phyloP scores from a whole-genome alignment of 1,140 invertebrate genomes.

The Cecropterus lyciades region DNA sequence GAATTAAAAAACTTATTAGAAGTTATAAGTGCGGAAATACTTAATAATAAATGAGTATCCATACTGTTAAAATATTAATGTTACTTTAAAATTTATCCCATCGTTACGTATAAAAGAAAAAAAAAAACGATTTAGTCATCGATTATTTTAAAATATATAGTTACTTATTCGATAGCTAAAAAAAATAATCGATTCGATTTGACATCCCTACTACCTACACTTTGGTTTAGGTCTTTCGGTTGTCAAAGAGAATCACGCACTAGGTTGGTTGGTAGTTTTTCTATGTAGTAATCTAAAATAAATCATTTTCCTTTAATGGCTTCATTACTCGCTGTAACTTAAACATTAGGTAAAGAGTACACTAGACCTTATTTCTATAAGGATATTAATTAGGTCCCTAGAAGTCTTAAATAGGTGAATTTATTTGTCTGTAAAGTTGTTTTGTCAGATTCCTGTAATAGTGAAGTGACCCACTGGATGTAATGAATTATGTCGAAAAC shows the following conservation, averaged over 20 bases:
- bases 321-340: not conserved
- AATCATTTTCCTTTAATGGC: not conserved
- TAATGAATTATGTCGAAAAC: not conserved
- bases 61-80: too few relatives aligned
- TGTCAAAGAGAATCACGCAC: constrained; percentile 17
- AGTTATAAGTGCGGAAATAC: too few relatives aligned
- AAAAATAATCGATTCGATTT: too few relatives aligned
- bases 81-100: too few relatives aligned
- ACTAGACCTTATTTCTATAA: not conserved
- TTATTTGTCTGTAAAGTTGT: constrained; percentile 17
- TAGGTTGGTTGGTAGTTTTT: constrained; percentile 1
- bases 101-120: too few relatives aligned
- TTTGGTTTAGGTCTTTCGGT: not conserved
- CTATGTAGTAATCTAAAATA: constrained; percentile 6
- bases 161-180: too few relatives aligned
- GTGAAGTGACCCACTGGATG: constrained; percentile 4
- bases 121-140: too few relatives aligned
- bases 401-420: constrained; percentile 9
- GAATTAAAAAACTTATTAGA: too few relatives aligned
- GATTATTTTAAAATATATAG: too few relatives aligned
- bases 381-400: not conserved
- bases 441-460: constrained; percentile 28
- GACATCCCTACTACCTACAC: not conserved
- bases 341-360: not conserved
- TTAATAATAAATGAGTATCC: too few relatives aligned